A percentile compares a stretch with the other conserved stretches of the same genome.
These are phyloP conservation scores for Ceratina japonica DNA, from an alignment of 1,140 invertebrate genomes.

Conservation along the genomic window DNA sequence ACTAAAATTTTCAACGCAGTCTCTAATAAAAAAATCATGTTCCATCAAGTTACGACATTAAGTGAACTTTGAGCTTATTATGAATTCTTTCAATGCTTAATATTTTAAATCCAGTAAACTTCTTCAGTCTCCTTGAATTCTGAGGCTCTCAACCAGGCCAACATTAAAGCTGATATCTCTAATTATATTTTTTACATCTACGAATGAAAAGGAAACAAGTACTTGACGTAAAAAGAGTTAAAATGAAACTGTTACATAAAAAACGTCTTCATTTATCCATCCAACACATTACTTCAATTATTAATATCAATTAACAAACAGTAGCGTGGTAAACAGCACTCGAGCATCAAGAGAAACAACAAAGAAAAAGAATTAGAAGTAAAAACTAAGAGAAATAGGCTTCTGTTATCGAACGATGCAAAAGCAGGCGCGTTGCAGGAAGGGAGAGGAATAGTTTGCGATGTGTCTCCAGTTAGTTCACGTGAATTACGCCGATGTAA, in stretches of 20 bases:
- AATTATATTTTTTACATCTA: neutral
- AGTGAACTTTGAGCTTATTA: too few relatives aligned
- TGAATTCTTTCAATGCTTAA: too few relatives aligned
- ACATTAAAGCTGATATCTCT: neutral
- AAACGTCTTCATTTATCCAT: too few relatives aligned
- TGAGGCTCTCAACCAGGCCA: neutral
- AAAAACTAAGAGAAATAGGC: neutral
- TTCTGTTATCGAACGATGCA: constrained; percentile 23
- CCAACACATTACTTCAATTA: too few relatives aligned
- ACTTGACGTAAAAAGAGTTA: neutral
- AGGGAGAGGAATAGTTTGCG: neutral
- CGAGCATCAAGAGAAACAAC: neutral
- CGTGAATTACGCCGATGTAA: constrained; percentile 7
- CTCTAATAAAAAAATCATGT: too few relatives aligned
- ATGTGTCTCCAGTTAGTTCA: constrained; percentile 10
- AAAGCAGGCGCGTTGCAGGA: neutral
- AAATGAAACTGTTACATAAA: too few relatives aligned
- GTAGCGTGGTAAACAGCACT: neutral
- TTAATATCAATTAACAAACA: neutral
- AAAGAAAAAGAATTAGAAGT: neutral
- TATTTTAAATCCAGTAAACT: too few relatives aligned
- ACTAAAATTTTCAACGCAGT: too few relatives aligned
- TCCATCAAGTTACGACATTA: too few relatives aligned
- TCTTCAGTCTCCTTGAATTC: too few relatives aligned
- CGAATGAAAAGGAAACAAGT: neutral